Base-by-base conservation (phyloP, 92 coral and sea anemone genomes). In the Phymanthus crucifer region DNA sequence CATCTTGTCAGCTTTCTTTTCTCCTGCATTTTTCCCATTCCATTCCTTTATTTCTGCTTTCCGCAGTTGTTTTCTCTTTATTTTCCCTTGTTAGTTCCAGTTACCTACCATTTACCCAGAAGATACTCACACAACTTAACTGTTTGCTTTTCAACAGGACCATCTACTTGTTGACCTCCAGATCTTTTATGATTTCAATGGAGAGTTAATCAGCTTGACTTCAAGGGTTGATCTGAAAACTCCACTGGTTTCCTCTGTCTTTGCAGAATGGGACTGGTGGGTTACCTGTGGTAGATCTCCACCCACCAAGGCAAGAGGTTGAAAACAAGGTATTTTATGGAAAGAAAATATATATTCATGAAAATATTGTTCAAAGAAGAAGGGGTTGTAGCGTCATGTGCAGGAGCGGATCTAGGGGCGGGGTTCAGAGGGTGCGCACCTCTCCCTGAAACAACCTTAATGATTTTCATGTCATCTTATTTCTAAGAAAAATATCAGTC, bases 211-310 rank as follows among this genome's bases (percentile, higher is more conserved):
- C 33, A 86, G 85, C 17, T 78, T 74, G 35, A 79, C 77, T 35
- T 82, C 80, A 50, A 67, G 56, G 34, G 74, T 95, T 21, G 80
- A 89, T 52, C 88, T 95, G 12, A 94, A 92, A 14, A 89, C 92
- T 56, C 99, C 99, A 32, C 81, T 95, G 56, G 94, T 95, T 74
- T 91, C 99, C 14, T 93, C 98, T 35, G 93, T 95, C 47, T 93
- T 93, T 75, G 88, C 83, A 48, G 81, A 86, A 67, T 93, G 99
- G 99, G 99, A 95, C 86, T 87, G 91, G 89, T 95, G 99, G 99
- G 83, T 93, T 65, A 86, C 93, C 0, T 91, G 99, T 80, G 95
- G 93, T 46, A 77, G 90, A 71, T 56, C 88, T 19, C 97, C 97
- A 1, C 83, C 84, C n/a, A 74, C 82, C 50, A 92, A 92, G 37